These are phyloP conservation scores for Euthynnus affinis DNA, from an alignment of 2,797 vertebrate genomes.

Conservation along the genomic window DNA sequence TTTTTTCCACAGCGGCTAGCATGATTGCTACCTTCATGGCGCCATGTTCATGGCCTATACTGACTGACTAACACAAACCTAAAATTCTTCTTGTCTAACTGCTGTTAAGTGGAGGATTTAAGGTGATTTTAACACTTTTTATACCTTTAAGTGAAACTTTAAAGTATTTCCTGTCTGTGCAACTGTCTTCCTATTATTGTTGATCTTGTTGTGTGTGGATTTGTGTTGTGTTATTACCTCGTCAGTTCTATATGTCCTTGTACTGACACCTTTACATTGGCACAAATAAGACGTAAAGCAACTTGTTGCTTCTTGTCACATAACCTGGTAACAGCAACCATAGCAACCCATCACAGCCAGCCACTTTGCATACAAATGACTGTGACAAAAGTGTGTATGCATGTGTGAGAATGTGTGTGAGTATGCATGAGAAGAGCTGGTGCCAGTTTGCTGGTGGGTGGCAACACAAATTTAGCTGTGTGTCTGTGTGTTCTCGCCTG, in stretches of 20 bases:
- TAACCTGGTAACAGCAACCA: constrained; percentile 81
- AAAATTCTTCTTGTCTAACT: constrained; percentile 16
- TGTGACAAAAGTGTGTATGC: constrained; percentile 71
- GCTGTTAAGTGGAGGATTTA: constrained; percentile 7
- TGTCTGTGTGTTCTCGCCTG: neutral
- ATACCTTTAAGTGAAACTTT: neutral
- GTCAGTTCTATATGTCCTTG: constrained; percentile 28
- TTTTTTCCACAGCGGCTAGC: constrained; percentile 16
- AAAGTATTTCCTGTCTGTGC: neutral
- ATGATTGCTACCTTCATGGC: constrained; percentile 33
- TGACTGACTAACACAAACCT: constrained; percentile 20
- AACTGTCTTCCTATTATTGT: constrained; percentile 9
- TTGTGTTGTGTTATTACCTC: constrained; percentile 35
- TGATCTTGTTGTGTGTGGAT: neutral
- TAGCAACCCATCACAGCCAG: constrained; percentile 75
- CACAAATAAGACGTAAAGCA: constrained; percentile 61
- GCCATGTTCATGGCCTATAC: constrained; percentile 28
- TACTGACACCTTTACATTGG: constrained; percentile 52
- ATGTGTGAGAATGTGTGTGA: constrained; percentile 67
- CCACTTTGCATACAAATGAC: constrained; percentile 81
- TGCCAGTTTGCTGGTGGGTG: constrained; percentile 79
- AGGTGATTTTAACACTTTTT: constrained; percentile 26
- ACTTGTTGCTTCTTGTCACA: constrained; percentile 72
- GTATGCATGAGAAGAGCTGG: constrained; percentile 68
- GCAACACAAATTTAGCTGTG: constrained; percentile 63